Evolutionary conservation across 2,888 invertebrate genomes (phyloP).

Genomic region (Cephus rjabovi): DNA sequence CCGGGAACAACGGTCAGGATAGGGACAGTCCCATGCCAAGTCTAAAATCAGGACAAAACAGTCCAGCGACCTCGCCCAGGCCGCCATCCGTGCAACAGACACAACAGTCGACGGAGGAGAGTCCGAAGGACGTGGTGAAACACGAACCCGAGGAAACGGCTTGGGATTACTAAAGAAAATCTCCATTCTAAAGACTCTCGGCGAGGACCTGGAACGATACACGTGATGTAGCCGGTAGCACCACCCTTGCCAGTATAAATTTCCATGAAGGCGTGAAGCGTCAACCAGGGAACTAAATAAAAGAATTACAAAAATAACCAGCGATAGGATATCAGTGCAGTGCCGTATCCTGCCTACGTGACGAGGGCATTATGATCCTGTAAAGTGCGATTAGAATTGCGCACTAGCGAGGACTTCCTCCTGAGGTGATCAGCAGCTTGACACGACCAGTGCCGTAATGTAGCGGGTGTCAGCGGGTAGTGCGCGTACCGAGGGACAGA

Average conservation of each 20-base stretch:
- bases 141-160: constrained; percentile 61
- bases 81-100: constrained; percentile 52
- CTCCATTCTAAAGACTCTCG: no score
- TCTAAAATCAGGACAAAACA: constrained; percentile 58
- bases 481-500: constrained; percentile 25
- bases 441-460: no score
- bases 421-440: no score
- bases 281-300: not conserved
- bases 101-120: constrained; percentile 49
- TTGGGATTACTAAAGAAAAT: constrained; percentile 57
- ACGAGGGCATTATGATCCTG: constrained; percentile 60
- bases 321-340: constrained; percentile 39
- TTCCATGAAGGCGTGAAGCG: no score
- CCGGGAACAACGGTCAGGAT: constrained; percentile 56
- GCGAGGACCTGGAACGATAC: no score
- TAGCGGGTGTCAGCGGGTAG: no score
- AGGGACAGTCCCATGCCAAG: constrained; percentile 60
- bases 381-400: no score
- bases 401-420: no score
- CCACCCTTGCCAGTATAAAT: no score
- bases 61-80: constrained; percentile 55
- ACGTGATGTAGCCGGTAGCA: no score
- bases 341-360: constrained; percentile 62
- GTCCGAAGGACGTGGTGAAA: constrained; percentile 59
- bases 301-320: constrained; percentile 8